phyloP scores from a whole-genome alignment of 2,888 invertebrate species.

The Drosophila kuntzei region DNA sequence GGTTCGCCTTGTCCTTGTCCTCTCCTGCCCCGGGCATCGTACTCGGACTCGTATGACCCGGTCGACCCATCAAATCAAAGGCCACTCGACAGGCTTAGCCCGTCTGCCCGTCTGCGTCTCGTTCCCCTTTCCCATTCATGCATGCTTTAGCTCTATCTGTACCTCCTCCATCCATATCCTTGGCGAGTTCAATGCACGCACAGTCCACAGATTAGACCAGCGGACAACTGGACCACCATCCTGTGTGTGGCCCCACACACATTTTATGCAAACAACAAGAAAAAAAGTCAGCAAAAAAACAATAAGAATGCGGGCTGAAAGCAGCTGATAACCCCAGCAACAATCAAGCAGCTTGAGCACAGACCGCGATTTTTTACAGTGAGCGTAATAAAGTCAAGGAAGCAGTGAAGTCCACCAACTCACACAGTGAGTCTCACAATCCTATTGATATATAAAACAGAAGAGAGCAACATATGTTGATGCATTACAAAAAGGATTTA shows the following conservation, averaged over 20 bases:
- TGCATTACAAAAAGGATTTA: constrained; percentile 2
- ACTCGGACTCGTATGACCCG: constrained; percentile 25
- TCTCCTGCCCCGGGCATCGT: constrained; percentile 4
- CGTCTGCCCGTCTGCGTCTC: constrained; percentile 4
- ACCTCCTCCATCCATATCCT: neutral
- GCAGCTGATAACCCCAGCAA: constrained; percentile 38
- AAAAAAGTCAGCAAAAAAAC: constrained; percentile 14
- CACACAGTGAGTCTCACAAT: neutral
- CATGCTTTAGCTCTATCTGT: too few species aligned
- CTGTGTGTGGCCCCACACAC: constrained; percentile 22
- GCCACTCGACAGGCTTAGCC: constrained; percentile 46
- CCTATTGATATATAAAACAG: constrained; percentile 1
- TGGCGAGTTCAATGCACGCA: constrained; percentile 55
- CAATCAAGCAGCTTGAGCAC: constrained; percentile 12
- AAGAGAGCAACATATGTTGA: constrained; percentile 5
- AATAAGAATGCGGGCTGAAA: constrained; percentile 36
- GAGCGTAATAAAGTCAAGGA: constrained; percentile 15
- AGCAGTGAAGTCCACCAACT: constrained; percentile 3
- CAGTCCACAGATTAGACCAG: constrained; percentile 70
- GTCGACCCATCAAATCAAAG: constrained; percentile 45
- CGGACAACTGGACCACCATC: constrained; percentile 30
- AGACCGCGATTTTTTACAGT: constrained; percentile 23
- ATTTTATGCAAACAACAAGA: constrained; percentile 46
- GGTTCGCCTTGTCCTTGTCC: constrained; percentile 16
- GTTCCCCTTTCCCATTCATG: neutral